Evolutionary conservation across 2,888 invertebrate genomes (phyloP).

Genomic region (Melangyna quadrimaculata): DNA sequence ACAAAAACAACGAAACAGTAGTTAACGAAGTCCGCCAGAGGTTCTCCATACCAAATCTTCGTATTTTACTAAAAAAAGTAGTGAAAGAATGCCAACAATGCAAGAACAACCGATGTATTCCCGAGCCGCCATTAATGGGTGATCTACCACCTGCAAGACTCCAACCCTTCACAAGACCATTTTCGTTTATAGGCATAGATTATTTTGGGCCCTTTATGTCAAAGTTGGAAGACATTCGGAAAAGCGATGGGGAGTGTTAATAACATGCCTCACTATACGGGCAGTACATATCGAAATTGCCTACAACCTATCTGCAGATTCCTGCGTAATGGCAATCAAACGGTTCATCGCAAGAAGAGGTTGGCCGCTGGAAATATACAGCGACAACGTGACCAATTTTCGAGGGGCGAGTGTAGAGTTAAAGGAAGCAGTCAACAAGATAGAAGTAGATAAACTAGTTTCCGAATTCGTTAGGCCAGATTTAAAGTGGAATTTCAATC

Average conservation of each 20-base stretch:
- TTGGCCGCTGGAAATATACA: constrained; percentile 22
- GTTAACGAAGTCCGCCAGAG: constrained; percentile 12
- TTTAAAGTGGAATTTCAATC: constrained; percentile 71
- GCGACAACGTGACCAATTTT: constrained; percentile 50
- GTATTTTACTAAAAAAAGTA: constrained; percentile 7
- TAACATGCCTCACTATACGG: constrained; percentile 36
- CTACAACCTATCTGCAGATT: constrained; percentile 19
- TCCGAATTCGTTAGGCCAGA: constrained; percentile 4
- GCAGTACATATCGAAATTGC: constrained; percentile 38
- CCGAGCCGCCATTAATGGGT: constrained; percentile 42
- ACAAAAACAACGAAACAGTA: not conserved
- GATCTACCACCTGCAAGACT: constrained; percentile 47
- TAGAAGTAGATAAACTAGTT: not conserved
- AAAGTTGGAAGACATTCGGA: not conserved
- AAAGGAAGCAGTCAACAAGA: not conserved
- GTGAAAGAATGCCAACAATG: constrained; percentile 37
- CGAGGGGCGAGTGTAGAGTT: constrained; percentile 27
- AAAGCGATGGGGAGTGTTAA: constrained; percentile 47
- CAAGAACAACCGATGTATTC: constrained; percentile 13
- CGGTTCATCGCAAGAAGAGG: not conserved
- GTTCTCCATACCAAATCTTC: constrained; percentile 10
- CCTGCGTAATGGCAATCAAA: constrained; percentile 21
- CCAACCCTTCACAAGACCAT: constrained; percentile 10
- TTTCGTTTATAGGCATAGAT: not conserved
- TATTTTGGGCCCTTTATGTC: not conserved